Percentiles rank a stretch among this genome's conserved stretches.
Evolutionary conservation across 2,888 invertebrate species (phyloP).

Genomic region (Heteromyza rotundicornis): DNA sequence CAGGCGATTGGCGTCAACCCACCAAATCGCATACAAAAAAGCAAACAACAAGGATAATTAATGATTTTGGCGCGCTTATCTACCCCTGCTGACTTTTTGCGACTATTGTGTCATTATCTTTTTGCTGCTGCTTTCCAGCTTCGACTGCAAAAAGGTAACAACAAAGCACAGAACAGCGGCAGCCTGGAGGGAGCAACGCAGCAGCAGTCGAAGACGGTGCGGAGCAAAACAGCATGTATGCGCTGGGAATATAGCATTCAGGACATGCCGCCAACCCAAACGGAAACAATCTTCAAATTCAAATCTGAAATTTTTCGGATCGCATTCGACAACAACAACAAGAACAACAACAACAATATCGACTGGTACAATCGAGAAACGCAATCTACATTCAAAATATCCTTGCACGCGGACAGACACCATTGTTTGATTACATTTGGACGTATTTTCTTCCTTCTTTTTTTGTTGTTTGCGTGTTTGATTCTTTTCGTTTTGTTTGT

Average conservation of each 20-base stretch:
- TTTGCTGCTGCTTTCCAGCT: conserved; percentile 34
- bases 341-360: no score
- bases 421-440: conserved; percentile 58
- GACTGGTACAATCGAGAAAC: conserved; percentile 23
- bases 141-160: conserved; percentile 8
- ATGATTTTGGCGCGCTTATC: conserved; percentile 59
- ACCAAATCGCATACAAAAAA: conserved; percentile 39
- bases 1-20: conserved; percentile 13
- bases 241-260: no score
- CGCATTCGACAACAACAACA: conserved; percentile 12
- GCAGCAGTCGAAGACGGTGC: conserved; percentile 17
- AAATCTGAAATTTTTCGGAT: conserved; percentile 44
- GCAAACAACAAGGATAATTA: conserved; percentile 60
- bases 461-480: conserved; percentile 8
- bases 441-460: conserved; percentile 27
- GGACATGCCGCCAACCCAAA: not conserved
- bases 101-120: conserved; percentile 51
- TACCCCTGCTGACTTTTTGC: conserved; percentile 36
- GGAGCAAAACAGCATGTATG: conserved; percentile 2
- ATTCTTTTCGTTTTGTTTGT: conserved; percentile 7
- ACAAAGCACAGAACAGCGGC: not conserved
- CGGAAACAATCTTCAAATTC: conserved; percentile 52
- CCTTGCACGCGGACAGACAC: conserved; percentile 13
- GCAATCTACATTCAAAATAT: conserved; percentile 25
- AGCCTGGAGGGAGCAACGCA: conserved; percentile 25